A percentile compares a stretch with the other conserved stretches of the same genome.
These are phyloP conservation scores for Botia kubotai DNA, from an alignment of 2,797 vertebrate species.

Conservation along the genomic window DNA sequence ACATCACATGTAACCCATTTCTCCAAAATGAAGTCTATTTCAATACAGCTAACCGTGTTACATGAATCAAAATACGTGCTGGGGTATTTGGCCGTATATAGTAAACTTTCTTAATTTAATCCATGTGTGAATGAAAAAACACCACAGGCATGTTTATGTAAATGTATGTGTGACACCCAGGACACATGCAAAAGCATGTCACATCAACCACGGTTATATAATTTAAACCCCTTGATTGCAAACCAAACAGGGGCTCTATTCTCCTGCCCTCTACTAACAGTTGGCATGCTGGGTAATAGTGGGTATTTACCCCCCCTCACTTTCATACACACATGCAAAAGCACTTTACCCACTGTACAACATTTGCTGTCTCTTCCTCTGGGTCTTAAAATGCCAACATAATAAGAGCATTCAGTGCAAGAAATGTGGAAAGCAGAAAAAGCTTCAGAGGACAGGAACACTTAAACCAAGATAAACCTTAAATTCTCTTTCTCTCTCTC, in stretches of 20 bases:
- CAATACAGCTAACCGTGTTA: slow-evolving; percentile 3
- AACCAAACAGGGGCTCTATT: slow-evolving; percentile 63
- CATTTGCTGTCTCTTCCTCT: slow-evolving; percentile 17
- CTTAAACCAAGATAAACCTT: slow-evolving; percentile 42
- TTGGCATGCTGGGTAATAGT: slow-evolving; percentile 55
- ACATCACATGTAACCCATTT: slow-evolving; percentile 19
- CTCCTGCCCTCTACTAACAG: slow-evolving; percentile 61
- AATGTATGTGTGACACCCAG: not conserved
- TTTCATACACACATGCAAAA: slow-evolving; percentile 30
- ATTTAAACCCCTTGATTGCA: slow-evolving; percentile 28
- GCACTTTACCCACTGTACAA: slow-evolving; percentile 32
- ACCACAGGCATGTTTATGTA: not conserved
- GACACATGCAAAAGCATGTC: slow-evolving; percentile 16
- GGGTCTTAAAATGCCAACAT: slow-evolving; percentile 57
- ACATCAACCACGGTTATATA: not conserved
- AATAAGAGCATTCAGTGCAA: slow-evolving; percentile 62
- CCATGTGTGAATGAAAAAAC: not conserved
- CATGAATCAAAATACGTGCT: not conserved
- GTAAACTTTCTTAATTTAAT: slow-evolving; percentile 19
- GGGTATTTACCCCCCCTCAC: slow-evolving; percentile 49
- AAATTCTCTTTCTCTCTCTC: slow-evolving; percentile 4
- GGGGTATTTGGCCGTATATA: not conserved
- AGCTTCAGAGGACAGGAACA: slow-evolving; percentile 20
- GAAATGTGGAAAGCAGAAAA: slow-evolving; percentile 24
- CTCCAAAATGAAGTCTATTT: not conserved